Evolutionary conservation across 2,113 vertebrate genomes (phyloP).

Genomic region (Machaerirhynchus nigripectus): DNA sequence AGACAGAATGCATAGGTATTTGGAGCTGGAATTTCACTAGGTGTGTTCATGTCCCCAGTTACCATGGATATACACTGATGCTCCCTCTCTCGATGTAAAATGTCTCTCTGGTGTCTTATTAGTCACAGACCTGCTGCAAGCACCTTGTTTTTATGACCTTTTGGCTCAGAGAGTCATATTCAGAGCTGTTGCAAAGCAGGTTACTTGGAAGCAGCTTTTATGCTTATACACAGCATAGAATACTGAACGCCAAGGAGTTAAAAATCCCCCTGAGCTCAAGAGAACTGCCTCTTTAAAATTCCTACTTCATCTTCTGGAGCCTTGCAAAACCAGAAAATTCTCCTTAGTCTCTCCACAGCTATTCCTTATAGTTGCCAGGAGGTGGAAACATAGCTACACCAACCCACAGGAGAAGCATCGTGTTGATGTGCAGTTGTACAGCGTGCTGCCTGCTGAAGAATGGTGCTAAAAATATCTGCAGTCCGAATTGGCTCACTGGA

Average conservation of each 20-base stretch:
- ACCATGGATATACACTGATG: not conserved
- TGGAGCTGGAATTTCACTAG: not conserved
- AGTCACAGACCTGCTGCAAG: not conserved
- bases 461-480: constrained; percentile 12
- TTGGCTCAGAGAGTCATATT: not conserved
- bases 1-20: not conserved
- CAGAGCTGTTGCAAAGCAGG: not conserved
- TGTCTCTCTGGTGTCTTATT: not conserved
- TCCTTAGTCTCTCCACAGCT: not conserved
- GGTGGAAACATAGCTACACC: constrained; percentile 53
- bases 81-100: not conserved
- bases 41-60: not conserved
- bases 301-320: not conserved
- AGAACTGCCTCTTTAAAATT: not conserved
- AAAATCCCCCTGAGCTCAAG: not conserved
- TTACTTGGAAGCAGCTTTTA: not conserved
- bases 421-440: not conserved
- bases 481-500: not conserved
- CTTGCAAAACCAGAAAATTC: not conserved
- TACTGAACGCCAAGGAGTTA: not conserved
- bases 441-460: not conserved
- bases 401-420: not conserved
- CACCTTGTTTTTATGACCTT: not conserved
- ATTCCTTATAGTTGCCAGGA: constrained; percentile 23
- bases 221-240: not conserved